Conservation (phyloP, 2,797 vertebrate species). For the Acrossocheilus wenchowensis region DNA sequence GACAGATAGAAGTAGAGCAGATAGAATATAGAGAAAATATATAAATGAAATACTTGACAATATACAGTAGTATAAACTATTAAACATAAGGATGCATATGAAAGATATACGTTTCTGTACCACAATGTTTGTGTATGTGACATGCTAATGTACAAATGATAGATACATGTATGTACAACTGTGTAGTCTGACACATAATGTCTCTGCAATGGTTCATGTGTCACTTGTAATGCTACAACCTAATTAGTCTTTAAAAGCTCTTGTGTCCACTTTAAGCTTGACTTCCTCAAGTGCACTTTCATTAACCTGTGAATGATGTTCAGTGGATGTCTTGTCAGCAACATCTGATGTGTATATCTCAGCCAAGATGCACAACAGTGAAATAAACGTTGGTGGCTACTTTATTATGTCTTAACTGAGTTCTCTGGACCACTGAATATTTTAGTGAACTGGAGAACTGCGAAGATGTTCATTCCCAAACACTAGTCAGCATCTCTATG, state of each 20-base stretch:
- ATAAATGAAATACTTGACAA: neutral
- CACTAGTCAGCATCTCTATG: too few species aligned
- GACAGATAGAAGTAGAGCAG: too few species aligned
- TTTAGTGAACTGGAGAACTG: neutral
- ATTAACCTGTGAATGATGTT: constrained; percentile 8
- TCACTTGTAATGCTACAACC: neutral
- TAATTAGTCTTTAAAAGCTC: neutral
- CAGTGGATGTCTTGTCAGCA: constrained; percentile 7
- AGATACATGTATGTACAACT: too few species aligned
- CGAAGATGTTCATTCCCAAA: neutral
- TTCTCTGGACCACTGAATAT: neutral
- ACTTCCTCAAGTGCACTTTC: constrained; percentile 26
- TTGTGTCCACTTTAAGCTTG: neutral
- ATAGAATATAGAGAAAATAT: too few species aligned
- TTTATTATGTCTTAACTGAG: neutral
- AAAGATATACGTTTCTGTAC: neutral
- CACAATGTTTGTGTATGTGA: neutral
- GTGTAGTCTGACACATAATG: neutral
- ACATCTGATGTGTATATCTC: neutral
- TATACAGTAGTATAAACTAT: neutral
- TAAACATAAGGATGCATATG: neutral
- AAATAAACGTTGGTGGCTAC: constrained; percentile 9
- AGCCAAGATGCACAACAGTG: neutral
- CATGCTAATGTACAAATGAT: neutral
- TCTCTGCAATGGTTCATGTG: neutral